These are phyloP conservation scores for Rosalia funebris DNA, from an alignment of 2,888 invertebrate genomes.

Conservation along the genomic window DNA sequence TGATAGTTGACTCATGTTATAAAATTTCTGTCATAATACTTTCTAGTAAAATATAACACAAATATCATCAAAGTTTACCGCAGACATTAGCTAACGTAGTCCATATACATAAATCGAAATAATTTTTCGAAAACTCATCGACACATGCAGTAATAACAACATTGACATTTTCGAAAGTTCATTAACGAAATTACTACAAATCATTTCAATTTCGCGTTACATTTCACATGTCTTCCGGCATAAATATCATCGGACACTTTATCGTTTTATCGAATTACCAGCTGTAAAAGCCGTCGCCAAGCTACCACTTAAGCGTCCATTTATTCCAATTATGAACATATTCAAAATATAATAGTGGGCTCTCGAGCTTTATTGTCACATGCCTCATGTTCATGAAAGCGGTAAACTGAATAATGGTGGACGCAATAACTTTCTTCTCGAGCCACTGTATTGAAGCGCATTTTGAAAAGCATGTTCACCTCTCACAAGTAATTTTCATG, in stretches of 20 bases:
- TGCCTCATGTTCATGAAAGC: not conserved
- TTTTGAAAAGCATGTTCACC: no score
- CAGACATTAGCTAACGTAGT: not conserved
- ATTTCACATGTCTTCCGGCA: not conserved
- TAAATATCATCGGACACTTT: constrained; percentile 1
- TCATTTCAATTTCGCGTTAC: not conserved
- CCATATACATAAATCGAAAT: not conserved
- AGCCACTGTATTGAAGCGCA: no score
- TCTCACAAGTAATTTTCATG: no score
- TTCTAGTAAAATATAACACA: no score
- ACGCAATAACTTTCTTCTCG: no score
- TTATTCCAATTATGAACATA: constrained; percentile 42
- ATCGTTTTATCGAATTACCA: constrained; percentile 31
- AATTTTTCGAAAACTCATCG: not conserved
- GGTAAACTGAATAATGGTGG: constrained; percentile 14
- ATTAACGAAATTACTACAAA: no score
- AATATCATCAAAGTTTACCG: not conserved
- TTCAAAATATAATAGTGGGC: constrained; percentile 36
- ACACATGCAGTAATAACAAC: no score
- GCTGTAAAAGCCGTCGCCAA: constrained; percentile 25
- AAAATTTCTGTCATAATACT: no score
- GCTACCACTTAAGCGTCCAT: constrained; percentile 42
- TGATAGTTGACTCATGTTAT: no score
- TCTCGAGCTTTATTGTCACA: constrained; percentile 12
- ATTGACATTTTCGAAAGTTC: no score